Evolutionary conservation across 2,797 vertebrate species (phyloP).

Genomic region (Cheracebus regulus): DNA sequence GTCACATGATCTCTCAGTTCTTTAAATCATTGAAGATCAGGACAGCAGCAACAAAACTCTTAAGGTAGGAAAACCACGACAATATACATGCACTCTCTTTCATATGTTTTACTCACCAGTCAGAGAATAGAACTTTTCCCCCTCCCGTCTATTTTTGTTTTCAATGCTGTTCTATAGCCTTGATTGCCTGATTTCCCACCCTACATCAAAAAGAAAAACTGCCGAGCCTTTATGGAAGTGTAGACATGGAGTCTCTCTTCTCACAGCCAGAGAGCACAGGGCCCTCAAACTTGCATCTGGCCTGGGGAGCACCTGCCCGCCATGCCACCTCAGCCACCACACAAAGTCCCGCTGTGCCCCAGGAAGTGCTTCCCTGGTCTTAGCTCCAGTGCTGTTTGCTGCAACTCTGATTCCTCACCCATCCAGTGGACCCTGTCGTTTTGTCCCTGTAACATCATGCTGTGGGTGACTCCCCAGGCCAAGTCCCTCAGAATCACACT

Average conservation of each 20-base stretch:
- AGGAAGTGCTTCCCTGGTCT: not conserved
- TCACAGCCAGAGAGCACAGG: not conserved
- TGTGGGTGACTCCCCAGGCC: not conserved
- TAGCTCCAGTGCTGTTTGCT: not conserved
- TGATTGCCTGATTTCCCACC: not conserved
- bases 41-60: not conserved
- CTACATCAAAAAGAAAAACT: not conserved
- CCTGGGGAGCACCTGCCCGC: not conserved
- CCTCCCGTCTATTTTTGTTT: not conserved
- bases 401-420: too few species aligned
- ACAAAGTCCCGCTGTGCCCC: fast-evolving
- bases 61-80: not conserved
- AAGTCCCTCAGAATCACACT: not conserved
- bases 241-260: not conserved
- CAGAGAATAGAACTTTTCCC: not conserved
- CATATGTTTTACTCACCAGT: not conserved
- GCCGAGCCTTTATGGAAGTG: not conserved
- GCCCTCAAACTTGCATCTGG: not conserved
- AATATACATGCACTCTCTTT: not conserved
- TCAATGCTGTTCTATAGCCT: not conserved
- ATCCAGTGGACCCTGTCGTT: not conserved
- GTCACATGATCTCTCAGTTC: not conserved
- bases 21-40: not conserved
- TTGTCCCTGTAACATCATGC: too few species aligned
- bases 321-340: not conserved